Evolutionary conservation across 2,888 invertebrate genomes (phyloP).

Genomic region (Xanthorhoe designata): DNA sequence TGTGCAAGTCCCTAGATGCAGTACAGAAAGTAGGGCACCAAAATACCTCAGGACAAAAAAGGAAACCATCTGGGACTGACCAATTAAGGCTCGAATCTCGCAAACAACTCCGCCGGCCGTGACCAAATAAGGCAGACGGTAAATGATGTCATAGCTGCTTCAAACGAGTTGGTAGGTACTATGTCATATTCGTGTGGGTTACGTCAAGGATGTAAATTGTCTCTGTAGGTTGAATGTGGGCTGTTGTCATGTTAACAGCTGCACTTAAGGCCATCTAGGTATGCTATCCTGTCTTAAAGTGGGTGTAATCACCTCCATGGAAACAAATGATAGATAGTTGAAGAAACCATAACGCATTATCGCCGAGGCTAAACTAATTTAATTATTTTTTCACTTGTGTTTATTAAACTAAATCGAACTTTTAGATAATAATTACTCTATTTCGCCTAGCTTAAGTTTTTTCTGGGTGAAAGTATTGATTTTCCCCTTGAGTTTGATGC

Average conservation of each 20-base stretch:
- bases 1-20: background rate
- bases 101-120: slow-evolving; percentile 43
- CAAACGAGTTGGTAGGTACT: slow-evolving; percentile 14
- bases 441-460: no score
- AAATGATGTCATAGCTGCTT: slow-evolving; percentile 54
- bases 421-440: no score
- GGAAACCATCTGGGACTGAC: slow-evolving; percentile 29
- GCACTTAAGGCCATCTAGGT: slow-evolving; percentile 3
- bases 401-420: no score
- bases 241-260: slow-evolving; percentile 28
- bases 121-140: slow-evolving; percentile 45
- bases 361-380: no score
- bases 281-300: slow-evolving; percentile 5
- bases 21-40: slow-evolving; percentile 31
- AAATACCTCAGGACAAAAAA: slow-evolving; percentile 28
- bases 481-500: no score
- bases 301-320: background rate
- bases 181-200: slow-evolving; percentile 39
- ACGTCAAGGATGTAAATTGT: slow-evolving; percentile 45
- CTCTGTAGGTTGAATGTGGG: slow-evolving; percentile 41
- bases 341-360: no score
- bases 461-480: no score
- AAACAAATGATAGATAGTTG: background rate
- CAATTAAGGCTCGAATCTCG: slow-evolving; percentile 39
- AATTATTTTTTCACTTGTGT: no score